phyloP scores from a whole-genome alignment of 2,113 vertebrate genomes.

The Tretioscincus oriximinensis region DNA sequence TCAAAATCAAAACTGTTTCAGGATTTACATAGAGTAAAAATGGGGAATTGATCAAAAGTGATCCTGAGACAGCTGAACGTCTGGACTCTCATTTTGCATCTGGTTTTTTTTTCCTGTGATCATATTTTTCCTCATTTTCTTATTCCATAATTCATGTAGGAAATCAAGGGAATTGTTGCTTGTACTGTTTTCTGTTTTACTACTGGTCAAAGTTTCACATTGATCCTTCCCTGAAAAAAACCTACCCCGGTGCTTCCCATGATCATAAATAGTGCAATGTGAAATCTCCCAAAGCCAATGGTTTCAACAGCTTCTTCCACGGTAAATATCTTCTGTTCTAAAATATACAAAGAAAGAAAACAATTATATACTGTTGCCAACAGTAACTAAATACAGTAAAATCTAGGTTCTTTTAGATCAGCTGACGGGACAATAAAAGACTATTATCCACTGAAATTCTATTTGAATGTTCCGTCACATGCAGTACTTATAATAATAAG shows the following conservation, averaged over 20 bases:
- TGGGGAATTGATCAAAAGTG: too few relatives aligned
- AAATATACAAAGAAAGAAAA: background rate
- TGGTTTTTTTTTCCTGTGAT: too few relatives aligned
- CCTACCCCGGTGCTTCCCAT: slow-evolving; percentile 92
- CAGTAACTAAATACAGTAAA: background rate
- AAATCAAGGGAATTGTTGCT: too few relatives aligned
- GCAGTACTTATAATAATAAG: too few relatives aligned
- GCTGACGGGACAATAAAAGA: background rate
- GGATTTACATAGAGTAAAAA: too few relatives aligned
- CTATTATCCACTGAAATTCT: background rate
- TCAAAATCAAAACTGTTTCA: too few relatives aligned
- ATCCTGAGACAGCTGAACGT: too few relatives aligned
- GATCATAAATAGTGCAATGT: slow-evolving; percentile 87
- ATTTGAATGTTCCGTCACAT: too few relatives aligned
- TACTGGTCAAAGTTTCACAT: accelerated
- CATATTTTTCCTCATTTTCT: too few relatives aligned
- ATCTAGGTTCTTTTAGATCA: background rate
- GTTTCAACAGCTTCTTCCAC: slow-evolving; percentile 91
- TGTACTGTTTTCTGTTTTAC: background rate
- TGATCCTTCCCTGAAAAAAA: background rate
- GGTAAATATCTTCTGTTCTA: slow-evolving; percentile 79
- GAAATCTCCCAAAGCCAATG: slow-evolving; percentile 91
- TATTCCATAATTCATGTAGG: too few relatives aligned
- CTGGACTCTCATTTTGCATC: too few relatives aligned
- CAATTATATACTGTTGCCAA: background rate